phyloP scores from a whole-genome alignment of 2,797 vertebrate genomes.

The Tarsius wallacei region DNA sequence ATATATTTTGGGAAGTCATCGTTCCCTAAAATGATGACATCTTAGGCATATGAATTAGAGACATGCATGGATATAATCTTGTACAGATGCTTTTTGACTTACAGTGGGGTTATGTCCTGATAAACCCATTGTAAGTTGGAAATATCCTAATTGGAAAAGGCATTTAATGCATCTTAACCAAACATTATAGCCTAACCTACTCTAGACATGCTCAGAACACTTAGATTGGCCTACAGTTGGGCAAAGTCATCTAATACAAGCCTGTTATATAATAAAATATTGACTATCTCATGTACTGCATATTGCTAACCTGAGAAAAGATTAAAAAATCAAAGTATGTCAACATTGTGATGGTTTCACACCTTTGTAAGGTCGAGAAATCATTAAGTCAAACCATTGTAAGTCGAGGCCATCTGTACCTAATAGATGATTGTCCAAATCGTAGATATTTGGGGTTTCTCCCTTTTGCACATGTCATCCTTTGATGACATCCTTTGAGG shows the following conservation, averaged over 20 bases:
- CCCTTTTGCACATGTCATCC: not conserved
- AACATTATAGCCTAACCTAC: not conserved
- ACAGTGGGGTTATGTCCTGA: not conserved
- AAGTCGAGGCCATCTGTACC: not conserved
- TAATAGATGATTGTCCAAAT: accelerated
- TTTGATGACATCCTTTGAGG: not conserved
- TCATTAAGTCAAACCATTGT: not conserved
- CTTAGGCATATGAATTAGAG: not conserved
- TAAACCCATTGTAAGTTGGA: not conserved
- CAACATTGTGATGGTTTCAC: not conserved
- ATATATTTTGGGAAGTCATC: not conserved
- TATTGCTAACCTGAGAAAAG: not conserved
- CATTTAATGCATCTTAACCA: not conserved
- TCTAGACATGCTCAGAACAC: not conserved
- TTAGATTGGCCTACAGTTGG: not conserved
- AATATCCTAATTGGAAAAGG: not conserved
- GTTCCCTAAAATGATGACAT: not conserved
- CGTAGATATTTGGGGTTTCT: not conserved
- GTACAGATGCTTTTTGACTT: not conserved
- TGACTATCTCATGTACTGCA: not conserved
- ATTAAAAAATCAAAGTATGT: not conserved
- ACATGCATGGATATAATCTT: accelerated
- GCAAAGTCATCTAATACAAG: not conserved
- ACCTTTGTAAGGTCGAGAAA: not conserved
- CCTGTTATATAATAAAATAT: not conserved